These are phyloP conservation scores for Pachycephala philippinensis DNA, from an alignment of 2,113 vertebrate genomes.

Conservation along the genomic window DNA sequence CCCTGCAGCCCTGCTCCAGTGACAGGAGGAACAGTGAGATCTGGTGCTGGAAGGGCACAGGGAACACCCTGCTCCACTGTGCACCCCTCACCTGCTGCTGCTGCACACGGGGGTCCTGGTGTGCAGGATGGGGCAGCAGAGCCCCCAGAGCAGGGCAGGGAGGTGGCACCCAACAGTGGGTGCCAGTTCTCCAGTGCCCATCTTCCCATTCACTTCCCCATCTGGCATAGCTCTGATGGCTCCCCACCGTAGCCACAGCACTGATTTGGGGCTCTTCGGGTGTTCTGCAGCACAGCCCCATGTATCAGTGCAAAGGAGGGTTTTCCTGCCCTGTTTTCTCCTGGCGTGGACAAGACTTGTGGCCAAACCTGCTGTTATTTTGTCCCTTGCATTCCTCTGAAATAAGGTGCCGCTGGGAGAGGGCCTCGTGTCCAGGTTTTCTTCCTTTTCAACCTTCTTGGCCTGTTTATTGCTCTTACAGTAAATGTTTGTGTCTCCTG, in stretches of 20 bases:
- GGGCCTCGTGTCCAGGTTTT: not conserved
- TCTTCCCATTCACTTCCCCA: not conserved
- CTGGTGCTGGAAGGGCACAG: not conserved
- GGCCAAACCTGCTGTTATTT: not conserved
- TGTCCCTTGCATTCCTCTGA: not conserved
- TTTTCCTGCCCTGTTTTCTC: not conserved
- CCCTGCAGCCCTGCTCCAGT: not conserved
- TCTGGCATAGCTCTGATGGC: not conserved
- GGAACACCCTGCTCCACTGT: not conserved
- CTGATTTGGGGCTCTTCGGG: not conserved
- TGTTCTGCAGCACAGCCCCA: not conserved
- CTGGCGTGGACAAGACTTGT: not conserved
- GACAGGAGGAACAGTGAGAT: not conserved
- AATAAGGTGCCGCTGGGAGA: not conserved
- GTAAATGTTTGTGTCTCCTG: slow-evolving; percentile 3
- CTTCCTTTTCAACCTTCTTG: not conserved
- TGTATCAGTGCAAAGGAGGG: not conserved
- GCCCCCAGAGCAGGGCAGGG: not conserved
- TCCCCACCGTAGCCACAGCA: fast-evolving
- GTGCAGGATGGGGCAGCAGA: not conserved
- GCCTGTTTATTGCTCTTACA: not conserved
- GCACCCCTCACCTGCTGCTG: not conserved
- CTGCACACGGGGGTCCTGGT: fast-evolving
- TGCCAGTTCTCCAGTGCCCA: not conserved
- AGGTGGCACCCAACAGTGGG: not conserved